Evolutionary conservation across 2,888 invertebrate genomes (phyloP).

Genomic region (Noctua janthe): DNA sequence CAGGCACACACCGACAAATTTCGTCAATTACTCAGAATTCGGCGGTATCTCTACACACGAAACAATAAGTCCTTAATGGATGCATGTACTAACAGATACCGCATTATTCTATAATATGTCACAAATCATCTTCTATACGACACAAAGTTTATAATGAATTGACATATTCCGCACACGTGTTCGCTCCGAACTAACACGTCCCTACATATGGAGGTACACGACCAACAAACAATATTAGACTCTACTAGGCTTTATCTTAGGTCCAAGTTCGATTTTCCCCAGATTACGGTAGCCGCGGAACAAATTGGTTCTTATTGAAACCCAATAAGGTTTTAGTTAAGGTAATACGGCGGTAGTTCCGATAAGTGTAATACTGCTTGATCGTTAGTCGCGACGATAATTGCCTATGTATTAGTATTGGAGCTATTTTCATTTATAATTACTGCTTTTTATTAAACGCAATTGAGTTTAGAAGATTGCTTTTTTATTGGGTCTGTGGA

Average conservation of each 20-base stretch:
- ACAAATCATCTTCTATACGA: slow-evolving; percentile 88
- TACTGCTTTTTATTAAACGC: slow-evolving; percentile 58
- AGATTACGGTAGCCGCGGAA: slow-evolving; percentile 56
- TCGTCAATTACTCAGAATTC: slow-evolving; percentile 86
- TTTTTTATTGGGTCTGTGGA: slow-evolving; percentile 54
- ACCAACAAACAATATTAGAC: slow-evolving; percentile 65
- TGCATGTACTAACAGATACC: slow-evolving; percentile 84
- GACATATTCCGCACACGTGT: slow-evolving; percentile 89
- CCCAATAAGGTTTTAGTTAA: slow-evolving; percentile 67
- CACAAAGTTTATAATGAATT: slow-evolving; percentile 90
- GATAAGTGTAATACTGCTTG: slow-evolving; percentile 73
- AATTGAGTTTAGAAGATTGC: slow-evolving; percentile 58
- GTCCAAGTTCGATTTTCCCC: slow-evolving; percentile 26
- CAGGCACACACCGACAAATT: slow-evolving; percentile 75
- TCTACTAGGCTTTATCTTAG: slow-evolving; percentile 41
- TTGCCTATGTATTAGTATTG: slow-evolving; percentile 65
- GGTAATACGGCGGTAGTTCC: slow-evolving; percentile 61
- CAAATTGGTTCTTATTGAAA: slow-evolving; percentile 73
- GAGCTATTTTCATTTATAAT: slow-evolving; percentile 63
- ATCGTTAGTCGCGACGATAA: slow-evolving; percentile 72
- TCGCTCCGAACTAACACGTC: slow-evolving; percentile 72
- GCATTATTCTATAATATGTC: slow-evolving; percentile 89
- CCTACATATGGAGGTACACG: slow-evolving; percentile 56
- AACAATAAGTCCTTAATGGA: slow-evolving; percentile 86
- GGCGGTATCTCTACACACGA: slow-evolving; percentile 74